Conservation (phyloP, 2,113 vertebrate species). For the Lophius piscatorius region DNA sequence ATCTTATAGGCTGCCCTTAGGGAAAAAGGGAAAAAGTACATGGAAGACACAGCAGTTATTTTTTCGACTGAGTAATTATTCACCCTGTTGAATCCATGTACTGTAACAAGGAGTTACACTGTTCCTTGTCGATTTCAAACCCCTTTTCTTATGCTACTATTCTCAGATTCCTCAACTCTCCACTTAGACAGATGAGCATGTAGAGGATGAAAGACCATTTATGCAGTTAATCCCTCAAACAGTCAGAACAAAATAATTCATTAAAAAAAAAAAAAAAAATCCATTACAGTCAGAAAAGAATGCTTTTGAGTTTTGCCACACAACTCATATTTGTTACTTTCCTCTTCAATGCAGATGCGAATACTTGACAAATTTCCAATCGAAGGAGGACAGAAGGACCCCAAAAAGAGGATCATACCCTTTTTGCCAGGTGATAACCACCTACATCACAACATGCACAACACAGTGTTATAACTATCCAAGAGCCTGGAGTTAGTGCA, state of each 20-base stretch:
- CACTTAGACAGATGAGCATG: constrained; percentile 27
- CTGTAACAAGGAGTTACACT: constrained; percentile 36
- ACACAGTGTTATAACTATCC: not conserved
- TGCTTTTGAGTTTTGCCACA: not conserved
- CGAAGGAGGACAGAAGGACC: constrained; percentile 95
- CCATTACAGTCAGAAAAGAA: not conserved
- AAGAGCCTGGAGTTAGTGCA: not conserved
- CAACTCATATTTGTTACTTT: constrained; percentile 2
- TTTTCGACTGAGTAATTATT: constrained; percentile 50
- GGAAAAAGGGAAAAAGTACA: constrained; percentile 53
- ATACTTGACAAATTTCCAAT: constrained; percentile 96
- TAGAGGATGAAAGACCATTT: constrained; percentile 15
- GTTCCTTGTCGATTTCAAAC: constrained; percentile 17
- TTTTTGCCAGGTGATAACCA: constrained; percentile 91
- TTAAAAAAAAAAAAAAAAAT: too few relatives aligned
- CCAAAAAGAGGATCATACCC: constrained; percentile 96
- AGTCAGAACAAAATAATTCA: not conserved
- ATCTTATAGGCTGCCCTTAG: constrained; percentile 27
- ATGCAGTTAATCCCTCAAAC: constrained; percentile 12
- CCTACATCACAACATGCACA: not conserved
- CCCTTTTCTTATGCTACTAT: constrained; percentile 9
- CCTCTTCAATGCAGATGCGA: constrained; percentile 86
- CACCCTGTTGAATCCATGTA: constrained; percentile 30
- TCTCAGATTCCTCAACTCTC: constrained; percentile 37
- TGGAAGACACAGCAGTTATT: constrained; percentile 37